Evolutionary conservation across 1,140 invertebrate genomes (phyloP), one percentile per base, ranked within the genome.

Genomic region (Rhysida immarginata): DNA sequence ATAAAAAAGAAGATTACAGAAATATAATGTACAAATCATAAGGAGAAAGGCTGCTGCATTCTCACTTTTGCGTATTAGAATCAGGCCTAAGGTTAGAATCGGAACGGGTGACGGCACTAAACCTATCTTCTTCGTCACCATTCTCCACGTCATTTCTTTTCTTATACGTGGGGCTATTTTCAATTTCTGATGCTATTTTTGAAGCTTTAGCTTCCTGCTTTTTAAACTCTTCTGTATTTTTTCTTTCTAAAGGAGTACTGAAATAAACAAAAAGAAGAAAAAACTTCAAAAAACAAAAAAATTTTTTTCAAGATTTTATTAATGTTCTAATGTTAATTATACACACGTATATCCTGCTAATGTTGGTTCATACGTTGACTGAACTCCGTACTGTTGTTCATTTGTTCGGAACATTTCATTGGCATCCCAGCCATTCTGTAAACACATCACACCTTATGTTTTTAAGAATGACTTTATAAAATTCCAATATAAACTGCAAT

Each of bases 351-450:
- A 96, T 24, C 85, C 85, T 18, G 78, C 74, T 57, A 95, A 71
- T 46, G 81, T 84, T 59, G 88, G 81, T 68, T 91, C 87, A 69
- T 88, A 95, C 3, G 84, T 87, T 57, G 87, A 85, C 62, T 81
- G 81, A 11, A 95, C 86, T 55, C 89, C 87, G 69, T 92, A 94
- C 53, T 84, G 71, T 72, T 86, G 81, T 70, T 91, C 88, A 73
- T 96, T 95, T 67, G 84, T 89, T 51, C 81, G 75, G 71, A 96
- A 96, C 92, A 96, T 96, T 59, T 96, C 91, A 68, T 87, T 81
- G 0, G 82, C 82, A 76, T 92, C 87, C 92, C 92, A 96, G 56
- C 92, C 92, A 77, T 94, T 94, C 74, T 81, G 63, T 23, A 69
- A 46, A 5, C 8, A 46, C 5, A 46, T 13, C 20, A 16, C 5